Conservation (phyloP, 1,140 invertebrate genomes). For the Trachymyrmex septentrionalis region DNA sequence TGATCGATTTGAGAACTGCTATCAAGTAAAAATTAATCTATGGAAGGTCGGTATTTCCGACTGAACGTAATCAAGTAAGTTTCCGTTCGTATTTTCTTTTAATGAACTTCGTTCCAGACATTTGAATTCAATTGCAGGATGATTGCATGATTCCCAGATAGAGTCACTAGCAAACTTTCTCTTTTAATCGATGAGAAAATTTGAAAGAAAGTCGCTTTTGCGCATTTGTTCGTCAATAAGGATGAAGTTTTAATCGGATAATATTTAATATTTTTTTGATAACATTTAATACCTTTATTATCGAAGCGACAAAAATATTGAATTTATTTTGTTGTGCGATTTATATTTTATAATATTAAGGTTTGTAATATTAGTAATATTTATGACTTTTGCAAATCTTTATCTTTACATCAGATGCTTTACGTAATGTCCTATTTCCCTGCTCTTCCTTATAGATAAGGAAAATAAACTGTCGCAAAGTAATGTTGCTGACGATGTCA, state of each 20-base stretch:
- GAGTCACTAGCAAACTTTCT: conserved; percentile 8
- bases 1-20: not conserved
- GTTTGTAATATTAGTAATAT: conserved; percentile 20
- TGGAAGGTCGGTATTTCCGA: conserved; percentile 14
- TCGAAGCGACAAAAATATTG: not conserved
- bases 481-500: conserved; percentile 28
- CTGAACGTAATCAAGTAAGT: conserved; percentile 47
- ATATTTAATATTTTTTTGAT: conserved; percentile 3
- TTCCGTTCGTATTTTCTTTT: conserved; percentile 47
- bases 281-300: conserved; percentile 4
- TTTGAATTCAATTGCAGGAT: conserved; percentile 37
- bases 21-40: conserved; percentile 40
- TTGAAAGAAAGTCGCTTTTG: not conserved
- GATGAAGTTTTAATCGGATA: not conserved
- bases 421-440: not conserved
- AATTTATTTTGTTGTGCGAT: not conserved
- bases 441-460: conserved; percentile 34
- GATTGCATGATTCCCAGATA: conserved; percentile 27
- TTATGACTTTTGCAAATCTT: conserved; percentile 3
- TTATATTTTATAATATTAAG: conserved; percentile 8
- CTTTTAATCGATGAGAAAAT: conserved; percentile 18
- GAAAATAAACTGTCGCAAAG: conserved; percentile 11
- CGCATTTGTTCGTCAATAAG: not conserved
- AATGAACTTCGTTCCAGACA: conserved; percentile 23
- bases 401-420: conserved; percentile 20